Percentiles rank a stretch among this genome's conserved stretches.
Evolutionary conservation across 2,888 invertebrate species (phyloP).

Genomic region (Sycophila texana): DNA sequence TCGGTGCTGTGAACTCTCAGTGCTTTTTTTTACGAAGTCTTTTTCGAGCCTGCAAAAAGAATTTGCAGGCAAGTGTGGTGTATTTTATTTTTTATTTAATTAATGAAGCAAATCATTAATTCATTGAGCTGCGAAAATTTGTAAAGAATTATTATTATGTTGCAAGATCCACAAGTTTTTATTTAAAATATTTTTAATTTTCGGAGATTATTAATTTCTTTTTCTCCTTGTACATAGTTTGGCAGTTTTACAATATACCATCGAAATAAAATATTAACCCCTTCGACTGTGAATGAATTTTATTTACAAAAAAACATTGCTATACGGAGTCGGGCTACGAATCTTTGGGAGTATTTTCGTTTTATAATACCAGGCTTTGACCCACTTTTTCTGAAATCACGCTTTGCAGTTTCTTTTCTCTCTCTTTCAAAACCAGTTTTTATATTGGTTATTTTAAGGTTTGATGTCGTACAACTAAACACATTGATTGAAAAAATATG

Average conservation of each 20-base stretch:
- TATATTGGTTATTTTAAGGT: slow-evolving; percentile 34
- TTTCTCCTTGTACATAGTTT: too few species aligned
- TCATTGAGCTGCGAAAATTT: too few species aligned
- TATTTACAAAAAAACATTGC: slow-evolving; percentile 25
- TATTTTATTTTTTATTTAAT: too few species aligned
- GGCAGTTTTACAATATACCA: too few species aligned
- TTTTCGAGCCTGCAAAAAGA: background rate
- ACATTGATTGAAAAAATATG: too few species aligned
- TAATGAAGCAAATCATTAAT: too few species aligned
- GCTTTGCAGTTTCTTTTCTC: slow-evolving; percentile 39
- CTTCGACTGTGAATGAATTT: background rate
- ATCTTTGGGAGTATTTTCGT: slow-evolving; percentile 35
- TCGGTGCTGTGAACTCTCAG: background rate
- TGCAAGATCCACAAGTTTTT: too few species aligned
- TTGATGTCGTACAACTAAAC: slow-evolving; percentile 5
- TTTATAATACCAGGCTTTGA: slow-evolving; percentile 53
- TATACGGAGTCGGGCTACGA: slow-evolving; percentile 2
- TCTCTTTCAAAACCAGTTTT: slow-evolving; percentile 44
- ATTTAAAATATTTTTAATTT: too few species aligned
- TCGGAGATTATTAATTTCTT: too few species aligned
- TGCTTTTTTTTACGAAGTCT: background rate
- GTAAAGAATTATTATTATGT: too few species aligned
- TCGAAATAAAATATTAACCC: background rate
- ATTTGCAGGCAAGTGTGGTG: too few species aligned
- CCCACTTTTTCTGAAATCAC: slow-evolving; percentile 48